Conservation (phyloP, 2,797 vertebrate genomes). For the Urophycis tenuis region DNA sequence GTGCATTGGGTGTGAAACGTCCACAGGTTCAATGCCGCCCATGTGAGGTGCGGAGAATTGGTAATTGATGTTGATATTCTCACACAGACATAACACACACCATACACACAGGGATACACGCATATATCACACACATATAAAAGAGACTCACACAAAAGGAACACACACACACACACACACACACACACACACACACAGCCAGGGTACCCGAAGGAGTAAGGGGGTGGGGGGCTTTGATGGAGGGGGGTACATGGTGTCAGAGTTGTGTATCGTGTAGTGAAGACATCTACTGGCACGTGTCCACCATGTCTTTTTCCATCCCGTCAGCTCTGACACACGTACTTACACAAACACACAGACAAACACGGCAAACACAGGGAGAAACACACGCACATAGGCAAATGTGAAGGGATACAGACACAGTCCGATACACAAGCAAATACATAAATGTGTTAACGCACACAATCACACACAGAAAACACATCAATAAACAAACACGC, state of each 20-base stretch:
- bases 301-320: background rate
- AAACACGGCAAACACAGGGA: background rate
- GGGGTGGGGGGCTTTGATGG: too few species aligned
- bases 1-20: conserved; percentile 15
- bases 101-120: background rate
- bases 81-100: background rate
- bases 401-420: background rate
- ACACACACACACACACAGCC: background rate
- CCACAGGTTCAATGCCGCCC: background rate
- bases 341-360: background rate
- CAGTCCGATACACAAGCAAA: background rate
- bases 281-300: background rate
- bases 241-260: too few species aligned
- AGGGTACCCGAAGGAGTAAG: too few species aligned
- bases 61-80: too few species aligned
- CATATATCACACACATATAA: background rate
- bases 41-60: background rate
- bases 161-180: background rate
- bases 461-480: background rate
- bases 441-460: background rate
- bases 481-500: background rate
- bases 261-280: background rate
- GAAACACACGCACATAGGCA: background rate
- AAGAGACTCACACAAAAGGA: background rate
- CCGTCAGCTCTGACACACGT: background rate